A percentile compares a stretch with the other conserved stretches of the same genome.
Conservation (phyloP, 53 echinoderm and acorn worm genomes). For the Holothuria scabra region DNA sequence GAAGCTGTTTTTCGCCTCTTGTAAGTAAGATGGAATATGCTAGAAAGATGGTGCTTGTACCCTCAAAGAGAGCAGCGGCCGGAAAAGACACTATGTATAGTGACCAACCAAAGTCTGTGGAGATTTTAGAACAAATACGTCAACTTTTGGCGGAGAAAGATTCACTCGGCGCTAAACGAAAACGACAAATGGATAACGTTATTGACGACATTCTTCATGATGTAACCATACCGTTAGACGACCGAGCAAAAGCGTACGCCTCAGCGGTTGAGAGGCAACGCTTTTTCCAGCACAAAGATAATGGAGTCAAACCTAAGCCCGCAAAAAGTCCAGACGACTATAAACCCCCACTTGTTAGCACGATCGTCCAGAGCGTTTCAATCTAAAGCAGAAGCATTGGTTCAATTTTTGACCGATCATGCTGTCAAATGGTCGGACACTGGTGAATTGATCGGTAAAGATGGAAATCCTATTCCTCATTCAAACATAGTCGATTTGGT, state of each 20-base stretch:
- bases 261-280: background rate
- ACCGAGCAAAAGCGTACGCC: background rate
- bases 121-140: background rate
- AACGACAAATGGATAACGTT: background rate
- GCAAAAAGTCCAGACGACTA: too few species aligned
- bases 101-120: background rate
- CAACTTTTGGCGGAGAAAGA: background rate
- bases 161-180: background rate
- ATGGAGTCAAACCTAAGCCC: too few species aligned
- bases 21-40: conserved; percentile 20
- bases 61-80: background rate
- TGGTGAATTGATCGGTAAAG: background rate
- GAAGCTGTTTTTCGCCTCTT: background rate
- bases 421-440: background rate
- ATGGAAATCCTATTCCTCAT: background rate
- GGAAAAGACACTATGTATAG: background rate
- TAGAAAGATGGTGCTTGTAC: conserved; percentile 10
- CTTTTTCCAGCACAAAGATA: background rate
- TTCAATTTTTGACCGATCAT: background rate
- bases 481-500: conserved; percentile 17
- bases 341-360: background rate
- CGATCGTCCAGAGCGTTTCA: background rate
- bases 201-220: background rate
- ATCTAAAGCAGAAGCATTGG: conserved; percentile 2
- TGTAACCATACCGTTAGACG: background rate